phyloP scores from a whole-genome alignment of 2,888 invertebrate species.

The Tethea ocularis region DNA sequence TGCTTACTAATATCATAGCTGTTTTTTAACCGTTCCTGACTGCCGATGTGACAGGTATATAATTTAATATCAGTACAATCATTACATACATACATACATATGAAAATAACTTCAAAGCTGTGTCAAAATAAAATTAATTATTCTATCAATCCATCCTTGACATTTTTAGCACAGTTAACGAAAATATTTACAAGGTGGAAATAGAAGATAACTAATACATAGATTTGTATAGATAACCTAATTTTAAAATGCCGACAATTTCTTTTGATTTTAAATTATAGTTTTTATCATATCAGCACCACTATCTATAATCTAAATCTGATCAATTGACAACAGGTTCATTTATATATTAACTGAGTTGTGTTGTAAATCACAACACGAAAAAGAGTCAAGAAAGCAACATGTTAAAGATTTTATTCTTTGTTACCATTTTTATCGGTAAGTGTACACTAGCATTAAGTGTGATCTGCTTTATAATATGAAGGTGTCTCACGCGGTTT shows the following conservation, averaged over 20 bases:
- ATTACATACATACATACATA: too few relatives aligned
- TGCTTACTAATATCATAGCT: too few relatives aligned
- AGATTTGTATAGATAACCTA: slow-evolving; percentile 2
- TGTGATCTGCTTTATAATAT: background rate
- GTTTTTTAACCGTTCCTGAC: too few relatives aligned
- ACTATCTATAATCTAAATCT: background rate
- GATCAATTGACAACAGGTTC: slow-evolving; percentile 3
- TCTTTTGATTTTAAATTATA: slow-evolving; percentile 1
- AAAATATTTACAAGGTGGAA: slow-evolving; percentile 4
- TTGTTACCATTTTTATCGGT: slow-evolving; percentile 16
- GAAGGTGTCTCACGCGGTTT: too few relatives aligned
- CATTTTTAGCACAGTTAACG: background rate
- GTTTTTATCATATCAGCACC: background rate
- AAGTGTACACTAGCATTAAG: background rate
- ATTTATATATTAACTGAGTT: slow-evolving; percentile 1
- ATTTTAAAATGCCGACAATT: background rate
- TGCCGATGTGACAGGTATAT: too few relatives aligned
- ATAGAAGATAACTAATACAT: background rate
- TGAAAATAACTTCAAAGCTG: background rate
- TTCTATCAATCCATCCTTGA: background rate
- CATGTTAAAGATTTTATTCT: slow-evolving; percentile 31
- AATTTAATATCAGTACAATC: too few relatives aligned
- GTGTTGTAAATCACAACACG: background rate
- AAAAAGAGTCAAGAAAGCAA: slow-evolving; percentile 8
- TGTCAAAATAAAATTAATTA: background rate